A percentile compares a stretch with the other conserved stretches of the same genome.
These are phyloP conservation scores for Lagopus leucura DNA, from an alignment of 2,113 vertebrate species.

Conservation along the genomic window DNA sequence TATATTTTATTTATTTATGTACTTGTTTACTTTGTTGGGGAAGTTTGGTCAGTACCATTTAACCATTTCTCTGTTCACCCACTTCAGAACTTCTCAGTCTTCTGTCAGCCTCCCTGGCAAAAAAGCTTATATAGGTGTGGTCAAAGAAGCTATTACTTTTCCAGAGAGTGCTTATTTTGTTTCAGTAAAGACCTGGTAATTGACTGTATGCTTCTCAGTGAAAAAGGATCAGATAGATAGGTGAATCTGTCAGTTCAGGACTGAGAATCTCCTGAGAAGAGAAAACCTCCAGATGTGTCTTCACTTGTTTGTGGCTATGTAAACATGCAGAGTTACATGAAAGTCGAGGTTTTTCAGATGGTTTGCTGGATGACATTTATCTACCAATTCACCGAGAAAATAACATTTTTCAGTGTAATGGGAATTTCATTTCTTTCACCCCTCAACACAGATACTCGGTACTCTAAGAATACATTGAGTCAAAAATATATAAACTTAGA, in stretches of 20 bases:
- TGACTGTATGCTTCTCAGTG: neutral
- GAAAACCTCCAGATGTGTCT: neutral
- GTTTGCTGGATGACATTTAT: neutral
- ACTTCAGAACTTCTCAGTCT: neutral
- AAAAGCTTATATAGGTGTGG: neutral
- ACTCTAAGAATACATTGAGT: neutral
- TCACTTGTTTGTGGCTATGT: neutral
- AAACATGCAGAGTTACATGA: neutral
- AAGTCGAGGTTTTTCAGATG: neutral
- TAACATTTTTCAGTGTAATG: rapidly evolving
- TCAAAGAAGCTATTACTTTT: neutral
- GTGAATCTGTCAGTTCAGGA: neutral
- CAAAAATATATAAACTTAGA: neutral
- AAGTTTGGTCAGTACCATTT: neutral
- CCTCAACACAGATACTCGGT: neutral
- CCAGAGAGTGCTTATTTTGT: neutral
- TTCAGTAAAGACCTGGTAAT: neutral
- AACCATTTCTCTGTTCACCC: neutral
- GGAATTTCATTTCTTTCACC: neutral
- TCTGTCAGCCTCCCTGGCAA: neutral
- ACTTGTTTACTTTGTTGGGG: neutral
- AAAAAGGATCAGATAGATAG: neutral
- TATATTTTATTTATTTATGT: no score
- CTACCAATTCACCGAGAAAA: neutral
- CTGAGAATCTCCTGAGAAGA: neutral